Evolutionary conservation across 2,797 vertebrate species (phyloP), one percentile per base, ranked within the genome.

Genomic region (Erpetoichthys calabaricus): DNA sequence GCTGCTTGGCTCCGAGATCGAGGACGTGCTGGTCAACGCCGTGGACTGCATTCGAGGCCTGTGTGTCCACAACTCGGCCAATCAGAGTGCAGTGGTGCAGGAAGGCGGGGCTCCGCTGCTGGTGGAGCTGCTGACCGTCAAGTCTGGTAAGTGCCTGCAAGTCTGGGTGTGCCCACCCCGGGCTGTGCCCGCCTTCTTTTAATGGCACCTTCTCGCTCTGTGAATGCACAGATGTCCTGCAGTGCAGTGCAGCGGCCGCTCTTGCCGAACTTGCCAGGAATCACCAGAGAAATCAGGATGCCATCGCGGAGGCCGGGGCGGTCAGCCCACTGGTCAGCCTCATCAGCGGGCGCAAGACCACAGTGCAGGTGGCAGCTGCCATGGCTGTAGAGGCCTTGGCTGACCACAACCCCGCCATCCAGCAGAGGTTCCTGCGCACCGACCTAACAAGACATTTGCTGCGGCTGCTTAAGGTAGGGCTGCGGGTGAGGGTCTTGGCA

Each of bases 391-490:
- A 86, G 55, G 69, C 80, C 4, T 67, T 87, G 60, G 73, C 73
- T 1, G 70, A 73, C 45, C 52, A 64, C 52, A 86, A 86, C 57
- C 52, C 72, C 41, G 8, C 25, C 3, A 74, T 79, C 57, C 84
- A 86, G 67, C 72, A 67, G 59, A 62, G 57, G 3, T 86, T 86
- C 67, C 66, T 85, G 62, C 67, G 73, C 51, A 68, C 59, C 50
- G 75, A 70, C 3, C 67, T 79, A 57, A 66, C 69, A 43, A 76
- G 66, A 47, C 70, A 79, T 51, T 80, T 87, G 45, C 64, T 82
- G 57, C 75, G 72, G 55, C 79, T 86, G 46, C 62, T 86, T 9
- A 82, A 85, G 79, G 84, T 80, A 76, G 60, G 60, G 50, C n/a
- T 25, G 2, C 25, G 25, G 25, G 25, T 25, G 25, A 25, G 25